These are phyloP conservation scores for Acridotheres tristis DNA, from an alignment of 2,797 vertebrate genomes.

Conservation along the genomic window DNA sequence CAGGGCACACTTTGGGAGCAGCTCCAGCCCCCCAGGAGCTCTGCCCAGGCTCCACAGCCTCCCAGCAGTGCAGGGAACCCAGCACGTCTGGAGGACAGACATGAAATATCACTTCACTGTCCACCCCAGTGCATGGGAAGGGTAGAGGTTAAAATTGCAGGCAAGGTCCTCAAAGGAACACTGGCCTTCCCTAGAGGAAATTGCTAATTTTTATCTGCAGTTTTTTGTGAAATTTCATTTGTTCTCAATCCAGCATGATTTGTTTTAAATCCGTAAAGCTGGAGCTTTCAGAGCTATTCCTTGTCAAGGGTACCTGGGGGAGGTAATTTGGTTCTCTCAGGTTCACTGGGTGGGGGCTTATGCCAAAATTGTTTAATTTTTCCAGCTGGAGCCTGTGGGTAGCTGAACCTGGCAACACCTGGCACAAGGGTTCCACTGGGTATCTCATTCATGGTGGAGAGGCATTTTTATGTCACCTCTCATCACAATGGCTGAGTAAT, in stretches of 20 bases:
- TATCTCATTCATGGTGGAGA: not conserved
- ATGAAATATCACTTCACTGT: not conserved
- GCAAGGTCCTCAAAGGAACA: not conserved
- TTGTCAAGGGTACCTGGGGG: not conserved
- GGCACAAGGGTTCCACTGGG: not conserved
- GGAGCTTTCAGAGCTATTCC: not conserved
- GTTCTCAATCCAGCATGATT: not conserved
- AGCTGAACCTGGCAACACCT: constrained; percentile 17
- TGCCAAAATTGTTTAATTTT: not conserved
- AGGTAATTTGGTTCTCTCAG: not conserved
- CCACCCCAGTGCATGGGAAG: not conserved
- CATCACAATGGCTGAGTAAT: not conserved
- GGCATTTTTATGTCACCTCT: constrained; percentile 11
- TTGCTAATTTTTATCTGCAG: not conserved
- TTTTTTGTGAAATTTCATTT: not conserved
- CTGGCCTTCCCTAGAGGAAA: not conserved
- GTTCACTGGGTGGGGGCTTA: not conserved
- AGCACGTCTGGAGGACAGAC: not conserved
- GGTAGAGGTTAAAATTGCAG: not conserved
- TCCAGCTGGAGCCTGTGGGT: not conserved
- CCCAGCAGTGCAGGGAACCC: not conserved
- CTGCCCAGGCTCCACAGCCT: not conserved
- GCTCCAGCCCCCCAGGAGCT: not conserved
- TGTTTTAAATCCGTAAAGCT: not conserved
- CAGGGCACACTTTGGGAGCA: not conserved